Evolutionary conservation across 2,797 vertebrate species (phyloP), one percentile per base, ranked within the genome.

Genomic region (Aphelocoma californica): DNA sequence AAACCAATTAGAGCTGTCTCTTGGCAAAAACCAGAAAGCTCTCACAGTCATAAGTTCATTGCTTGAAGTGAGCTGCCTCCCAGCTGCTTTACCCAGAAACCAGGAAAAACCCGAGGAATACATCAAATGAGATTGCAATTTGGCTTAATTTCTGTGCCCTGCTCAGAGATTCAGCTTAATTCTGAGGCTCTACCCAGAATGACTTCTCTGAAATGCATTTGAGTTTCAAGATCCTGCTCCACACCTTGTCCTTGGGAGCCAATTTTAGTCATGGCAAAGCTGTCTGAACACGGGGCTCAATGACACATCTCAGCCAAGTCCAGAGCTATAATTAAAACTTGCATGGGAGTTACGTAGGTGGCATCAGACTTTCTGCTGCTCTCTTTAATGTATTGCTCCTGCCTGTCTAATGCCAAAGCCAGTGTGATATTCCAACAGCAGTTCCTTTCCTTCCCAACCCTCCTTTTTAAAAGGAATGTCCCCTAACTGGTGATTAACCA

Each of bases 291-390:
- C 16, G 58, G 80, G 54, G 61, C 91, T 82, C 72, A 28, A 8
- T 67, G 93, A 62, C 72, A 95, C 1, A 3, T 58, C 82, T 26
- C 56, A 89, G 93, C 85, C 91, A 60, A 93, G 90, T 60, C 89
- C 90, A 32, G 72, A 87, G 70, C 89, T 91, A 81, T 89, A 96
- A 97, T 96, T 97, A 96, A 96, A 96, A 72, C 87, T 62, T 34
- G 73, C 89, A 91, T 54, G 69, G 74, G 91, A 97, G 74, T 71
- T 65, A 91, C 42, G 95, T 82, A 84, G 95, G 96, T 91, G 90
- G 88, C 94, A 96, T 84, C 90, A 95, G 93, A 28, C 80, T 88
- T 92, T 91, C 91, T 40, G n/a, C 86, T 10, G 80, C 65, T 96
- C 71, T 90, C 81, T 93, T 80, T 90, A 85, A 93, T 92, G 77